These are phyloP conservation scores for Saguinus midas DNA, from an alignment of 2,113 vertebrate species.

Conservation along the genomic window DNA sequence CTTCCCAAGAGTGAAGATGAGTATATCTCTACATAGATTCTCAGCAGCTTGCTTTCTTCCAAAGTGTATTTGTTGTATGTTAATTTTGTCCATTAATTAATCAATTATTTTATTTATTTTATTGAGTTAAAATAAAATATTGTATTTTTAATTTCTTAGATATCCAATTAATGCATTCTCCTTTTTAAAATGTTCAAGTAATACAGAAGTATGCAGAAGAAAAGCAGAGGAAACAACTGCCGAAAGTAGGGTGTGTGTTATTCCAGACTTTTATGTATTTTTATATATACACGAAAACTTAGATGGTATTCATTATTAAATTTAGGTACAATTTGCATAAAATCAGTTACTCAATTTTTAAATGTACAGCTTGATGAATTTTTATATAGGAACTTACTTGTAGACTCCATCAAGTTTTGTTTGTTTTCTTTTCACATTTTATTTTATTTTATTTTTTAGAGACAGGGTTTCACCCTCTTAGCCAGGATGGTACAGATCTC, in stretches of 20 bases:
- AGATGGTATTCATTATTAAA: neutral
- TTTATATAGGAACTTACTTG: neutral
- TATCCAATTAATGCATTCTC: neutral
- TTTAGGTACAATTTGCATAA: neutral
- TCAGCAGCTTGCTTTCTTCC: neutral
- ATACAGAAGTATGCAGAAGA: neutral
- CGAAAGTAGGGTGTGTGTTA: neutral
- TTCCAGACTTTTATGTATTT: neutral
- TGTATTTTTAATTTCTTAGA: neutral
- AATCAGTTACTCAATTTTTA: neutral
- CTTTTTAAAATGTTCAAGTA: neutral
- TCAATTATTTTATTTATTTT: neutral
- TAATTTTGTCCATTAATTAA: neutral
- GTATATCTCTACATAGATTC: neutral
- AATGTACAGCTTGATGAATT: neutral
- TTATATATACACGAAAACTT: neutral
- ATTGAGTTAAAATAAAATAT: neutral
- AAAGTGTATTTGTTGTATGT: neutral
- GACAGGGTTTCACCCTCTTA: too few relatives aligned
- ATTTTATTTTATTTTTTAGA: neutral
- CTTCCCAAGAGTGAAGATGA: neutral
- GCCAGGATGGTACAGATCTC: too few relatives aligned
- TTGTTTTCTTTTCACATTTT: neutral
- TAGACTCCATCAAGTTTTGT: neutral
- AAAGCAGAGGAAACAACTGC: neutral